A percentile compares a stretch with the other conserved stretches of the same genome.
These are phyloP conservation scores for Vollenhovia emeryi DNA, from an alignment of 1,140 invertebrate genomes.

Conservation along the genomic window DNA sequence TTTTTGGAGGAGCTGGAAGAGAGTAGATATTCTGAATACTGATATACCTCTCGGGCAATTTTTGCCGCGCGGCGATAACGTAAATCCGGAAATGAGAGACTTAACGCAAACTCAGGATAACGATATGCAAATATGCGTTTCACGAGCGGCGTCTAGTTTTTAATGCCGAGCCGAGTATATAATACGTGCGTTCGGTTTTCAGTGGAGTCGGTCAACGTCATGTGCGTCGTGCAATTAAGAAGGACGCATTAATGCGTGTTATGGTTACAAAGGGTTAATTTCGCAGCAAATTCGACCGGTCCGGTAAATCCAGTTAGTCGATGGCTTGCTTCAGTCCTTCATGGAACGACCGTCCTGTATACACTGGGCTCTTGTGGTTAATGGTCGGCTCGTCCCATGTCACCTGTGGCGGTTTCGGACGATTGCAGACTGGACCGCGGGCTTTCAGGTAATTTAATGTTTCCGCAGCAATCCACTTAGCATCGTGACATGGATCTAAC, in stretches of 20 bases:
- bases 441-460: constrained; percentile 70
- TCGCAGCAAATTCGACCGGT: constrained; percentile 56
- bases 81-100: neutral
- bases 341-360: constrained; percentile 12
- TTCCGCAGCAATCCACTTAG: constrained; percentile 69
- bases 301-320: constrained; percentile 53
- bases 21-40: neutral
- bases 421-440: constrained; percentile 56
- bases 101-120: constrained; percentile 3
- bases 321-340: constrained; percentile 38
- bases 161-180: neutral
- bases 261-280: constrained; percentile 64
- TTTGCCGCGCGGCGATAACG: neutral
- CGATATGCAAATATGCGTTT: neutral
- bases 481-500: constrained; percentile 26
- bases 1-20: no score
- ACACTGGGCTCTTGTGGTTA: constrained; percentile 68
- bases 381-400: constrained; percentile 61
- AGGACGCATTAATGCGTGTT: constrained; percentile 17
- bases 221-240: constrained; percentile 49
- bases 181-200: constrained; percentile 11
- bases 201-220: neutral
- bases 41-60: neutral
- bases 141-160: neutral
- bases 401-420: constrained; percentile 65